These are phyloP conservation scores for Diorhabda carinulata DNA, from an alignment of 1,140 invertebrate species.

Conservation along the genomic window DNA sequence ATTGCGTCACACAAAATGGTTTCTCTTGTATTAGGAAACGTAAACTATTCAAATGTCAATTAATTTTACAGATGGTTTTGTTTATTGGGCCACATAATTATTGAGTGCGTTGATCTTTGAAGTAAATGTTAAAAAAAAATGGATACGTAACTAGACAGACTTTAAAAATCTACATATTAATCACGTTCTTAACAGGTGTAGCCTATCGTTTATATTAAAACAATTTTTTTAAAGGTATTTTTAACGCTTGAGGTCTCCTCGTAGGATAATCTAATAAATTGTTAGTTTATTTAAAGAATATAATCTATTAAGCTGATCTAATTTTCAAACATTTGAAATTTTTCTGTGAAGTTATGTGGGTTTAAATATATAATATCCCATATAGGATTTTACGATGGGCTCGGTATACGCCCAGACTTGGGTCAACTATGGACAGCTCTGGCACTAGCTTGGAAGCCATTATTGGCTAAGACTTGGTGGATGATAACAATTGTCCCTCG, in stretches of 20 bases:
- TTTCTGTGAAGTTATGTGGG: no score
- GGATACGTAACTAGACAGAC: background rate
- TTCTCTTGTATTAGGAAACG: background rate
- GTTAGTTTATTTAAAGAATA: background rate
- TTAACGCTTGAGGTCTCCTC: no score
- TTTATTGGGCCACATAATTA: background rate
- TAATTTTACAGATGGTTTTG: slow-evolving; percentile 2
- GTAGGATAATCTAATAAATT: background rate
- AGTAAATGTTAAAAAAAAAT: background rate
- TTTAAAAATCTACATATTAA: background rate
- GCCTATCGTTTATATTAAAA: background rate
- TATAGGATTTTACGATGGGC: no score
- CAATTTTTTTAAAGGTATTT: no score
- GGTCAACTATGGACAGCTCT: no score
- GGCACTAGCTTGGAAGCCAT: no score
- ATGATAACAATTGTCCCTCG: no score
- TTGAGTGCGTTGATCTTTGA: background rate
- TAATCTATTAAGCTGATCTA: background rate
- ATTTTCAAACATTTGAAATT: no score
- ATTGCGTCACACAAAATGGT: background rate
- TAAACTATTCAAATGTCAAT: slow-evolving; percentile 1
- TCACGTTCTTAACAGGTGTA: background rate
- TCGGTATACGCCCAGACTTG: no score
- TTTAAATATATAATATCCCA: no score
- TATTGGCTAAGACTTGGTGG: no score